phyloP scores from a whole-genome alignment of 2,888 invertebrate genomes.

The Agrilus cyanescens region DNA sequence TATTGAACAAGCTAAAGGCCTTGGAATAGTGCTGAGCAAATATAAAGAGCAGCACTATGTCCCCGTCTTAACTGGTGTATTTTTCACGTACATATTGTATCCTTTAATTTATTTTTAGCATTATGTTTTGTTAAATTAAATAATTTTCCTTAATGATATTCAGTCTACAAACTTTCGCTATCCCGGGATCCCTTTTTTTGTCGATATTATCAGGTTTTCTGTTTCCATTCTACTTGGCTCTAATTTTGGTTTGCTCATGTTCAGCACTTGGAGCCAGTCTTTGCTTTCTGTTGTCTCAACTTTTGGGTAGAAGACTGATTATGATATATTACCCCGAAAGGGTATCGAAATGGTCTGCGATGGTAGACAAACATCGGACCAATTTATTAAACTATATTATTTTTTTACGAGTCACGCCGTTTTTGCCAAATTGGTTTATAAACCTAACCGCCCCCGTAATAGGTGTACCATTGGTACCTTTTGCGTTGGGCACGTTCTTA shows the following conservation, averaged over 20 bases:
- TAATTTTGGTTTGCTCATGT: slow-evolving; percentile 81
- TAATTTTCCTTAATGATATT: slow-evolving; percentile 29
- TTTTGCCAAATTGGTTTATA: slow-evolving; percentile 99
- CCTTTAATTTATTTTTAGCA: slow-evolving; percentile 51
- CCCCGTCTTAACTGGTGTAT: slow-evolving; percentile 83
- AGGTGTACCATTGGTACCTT: slow-evolving; percentile 84
- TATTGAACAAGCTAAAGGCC: slow-evolving; percentile 90
- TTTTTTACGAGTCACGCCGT: slow-evolving; percentile 92
- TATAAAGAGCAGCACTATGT: slow-evolving; percentile 90
- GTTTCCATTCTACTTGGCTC: slow-evolving; percentile 84
- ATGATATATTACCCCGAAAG: slow-evolving; percentile 79
- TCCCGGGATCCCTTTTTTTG: slow-evolving; percentile 96
- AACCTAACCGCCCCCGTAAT: slow-evolving; percentile 94
- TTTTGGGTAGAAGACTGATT: slow-evolving; percentile 78
- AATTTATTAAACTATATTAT: slow-evolving; percentile 92
- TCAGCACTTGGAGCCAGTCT: slow-evolving; percentile 92
- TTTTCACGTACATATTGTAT: slow-evolving; percentile 94
- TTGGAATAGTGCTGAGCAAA: slow-evolving; percentile 79
- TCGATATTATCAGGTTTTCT: slow-evolving; percentile 95
- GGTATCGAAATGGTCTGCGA: slow-evolving; percentile 73
- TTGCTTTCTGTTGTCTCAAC: slow-evolving; percentile 86
- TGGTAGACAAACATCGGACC: slow-evolving; percentile 75
- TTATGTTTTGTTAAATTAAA: not conserved
- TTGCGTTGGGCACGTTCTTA: slow-evolving; percentile 91
- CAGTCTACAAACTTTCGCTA: slow-evolving; percentile 97